Evolutionary conservation across 2,888 invertebrate genomes (phyloP).

Genomic region (Philopedon plagiatum): DNA sequence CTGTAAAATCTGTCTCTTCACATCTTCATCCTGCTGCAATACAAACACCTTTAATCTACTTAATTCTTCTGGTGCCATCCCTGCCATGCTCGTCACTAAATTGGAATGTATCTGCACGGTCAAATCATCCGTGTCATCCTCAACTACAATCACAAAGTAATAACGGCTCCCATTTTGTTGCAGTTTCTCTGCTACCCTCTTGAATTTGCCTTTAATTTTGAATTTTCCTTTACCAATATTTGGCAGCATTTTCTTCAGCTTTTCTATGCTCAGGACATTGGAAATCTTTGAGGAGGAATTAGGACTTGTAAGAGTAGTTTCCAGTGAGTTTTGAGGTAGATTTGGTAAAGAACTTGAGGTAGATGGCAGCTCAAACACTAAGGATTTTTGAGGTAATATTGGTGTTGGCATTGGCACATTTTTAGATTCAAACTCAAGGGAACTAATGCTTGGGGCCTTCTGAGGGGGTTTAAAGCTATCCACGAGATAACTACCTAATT

Average conservation of each 20-base stretch:
- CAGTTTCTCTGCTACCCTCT: slow-evolving; percentile 72
- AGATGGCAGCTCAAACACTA: too few species aligned
- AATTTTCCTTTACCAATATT: slow-evolving; percentile 69
- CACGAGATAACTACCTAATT: neutral
- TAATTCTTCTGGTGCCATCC: slow-evolving; percentile 67
- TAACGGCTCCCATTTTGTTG: slow-evolving; percentile 71
- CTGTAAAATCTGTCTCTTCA: slow-evolving; percentile 55
- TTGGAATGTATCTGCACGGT: slow-evolving; percentile 73
- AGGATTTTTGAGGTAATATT: too few species aligned
- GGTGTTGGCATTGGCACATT: neutral
- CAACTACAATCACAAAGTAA: slow-evolving; percentile 73
- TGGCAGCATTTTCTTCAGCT: slow-evolving; percentile 55
- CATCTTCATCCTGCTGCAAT: slow-evolving; percentile 53
- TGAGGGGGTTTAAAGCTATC: neutral
- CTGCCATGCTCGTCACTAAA: slow-evolving; percentile 71
- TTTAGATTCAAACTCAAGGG: neutral
- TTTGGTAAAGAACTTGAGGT: too few species aligned
- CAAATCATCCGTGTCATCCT: slow-evolving; percentile 73
- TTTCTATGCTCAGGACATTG: slow-evolving; percentile 54
- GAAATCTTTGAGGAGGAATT: slow-evolving; percentile 18
- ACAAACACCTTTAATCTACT: slow-evolving; percentile 53
- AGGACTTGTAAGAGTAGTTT: neutral
- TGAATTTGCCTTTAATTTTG: slow-evolving; percentile 73
- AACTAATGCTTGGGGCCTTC: neutral
- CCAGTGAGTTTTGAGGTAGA: neutral